Evolutionary conservation across 2,797 vertebrate species (phyloP).

Genomic region (Ispidina lecontei): DNA sequence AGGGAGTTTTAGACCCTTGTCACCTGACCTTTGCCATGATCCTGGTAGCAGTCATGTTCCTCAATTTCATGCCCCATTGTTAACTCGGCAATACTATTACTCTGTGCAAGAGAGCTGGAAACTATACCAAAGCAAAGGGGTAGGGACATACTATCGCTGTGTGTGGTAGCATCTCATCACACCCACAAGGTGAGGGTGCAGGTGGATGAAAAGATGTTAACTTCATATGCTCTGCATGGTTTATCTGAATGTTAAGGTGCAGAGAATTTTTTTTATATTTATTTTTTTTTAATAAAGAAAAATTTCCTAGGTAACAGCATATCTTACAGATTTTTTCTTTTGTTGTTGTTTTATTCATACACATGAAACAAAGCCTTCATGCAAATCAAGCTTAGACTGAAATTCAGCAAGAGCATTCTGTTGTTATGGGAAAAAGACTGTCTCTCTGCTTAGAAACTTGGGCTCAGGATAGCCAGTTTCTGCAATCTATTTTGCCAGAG

Average conservation of each 20-base stretch:
- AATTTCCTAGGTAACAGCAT: neutral
- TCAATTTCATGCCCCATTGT: neutral
- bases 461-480: neutral
- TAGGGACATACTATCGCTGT: neutral
- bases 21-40: neutral
- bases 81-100: neutral
- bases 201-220: neutral
- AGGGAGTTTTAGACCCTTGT: neutral
- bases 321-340: neutral
- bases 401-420: neutral
- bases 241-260: neutral
- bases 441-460: neutral
- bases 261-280: neutral
- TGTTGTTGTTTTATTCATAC: neutral
- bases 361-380: neutral
- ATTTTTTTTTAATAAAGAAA: no score
- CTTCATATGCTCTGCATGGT: neutral
- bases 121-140: neutral
- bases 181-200: rapidly evolving
- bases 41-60: neutral
- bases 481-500: neutral
- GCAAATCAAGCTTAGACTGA: neutral
- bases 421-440: neutral
- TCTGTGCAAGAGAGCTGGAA: neutral
- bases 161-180: neutral